A percentile compares a stretch with the other conserved stretches of the same genome.
Conservation (phyloP, 2,888 invertebrate species). For the Trichopoda pennipes region DNA sequence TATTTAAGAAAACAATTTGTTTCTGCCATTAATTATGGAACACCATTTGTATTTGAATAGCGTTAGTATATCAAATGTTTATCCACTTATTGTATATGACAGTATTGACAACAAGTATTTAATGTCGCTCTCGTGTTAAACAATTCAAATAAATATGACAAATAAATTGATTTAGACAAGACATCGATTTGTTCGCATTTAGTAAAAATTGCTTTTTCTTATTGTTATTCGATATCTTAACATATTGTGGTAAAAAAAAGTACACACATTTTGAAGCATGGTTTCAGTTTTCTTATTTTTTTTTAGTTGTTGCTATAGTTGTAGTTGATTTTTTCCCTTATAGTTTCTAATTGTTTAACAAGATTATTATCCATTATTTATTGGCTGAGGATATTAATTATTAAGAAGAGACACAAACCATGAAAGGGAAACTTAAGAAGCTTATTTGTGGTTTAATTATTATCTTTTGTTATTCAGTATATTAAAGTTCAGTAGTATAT, state of each 20-base stretch:
- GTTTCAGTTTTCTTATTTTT: not conserved
- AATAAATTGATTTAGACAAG: constrained; percentile 63
- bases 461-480: too few species aligned
- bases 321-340: constrained; percentile 15
- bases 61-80: not conserved
- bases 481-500: too few species aligned
- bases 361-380: constrained; percentile 29
- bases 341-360: constrained; percentile 56
- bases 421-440: not conserved
- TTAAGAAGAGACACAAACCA: not conserved
- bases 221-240: constrained; percentile 5
- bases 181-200: constrained; percentile 43
- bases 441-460: not conserved
- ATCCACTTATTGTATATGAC: constrained; percentile 43
- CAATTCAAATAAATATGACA: constrained; percentile 58
- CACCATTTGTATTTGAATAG: not conserved
- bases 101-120: constrained; percentile 60
- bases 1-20: too few species aligned
- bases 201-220: constrained; percentile 7
- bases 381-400: constrained; percentile 15
- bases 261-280: constrained; percentile 12
- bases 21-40: not conserved
- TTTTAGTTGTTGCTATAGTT: not conserved
- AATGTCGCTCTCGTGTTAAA: constrained; percentile 48
- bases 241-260: constrained; percentile 14